These are phyloP conservation scores for Sebastes dallii DNA, from an alignment of 2,797 vertebrate species.

Conservation along the genomic window DNA sequence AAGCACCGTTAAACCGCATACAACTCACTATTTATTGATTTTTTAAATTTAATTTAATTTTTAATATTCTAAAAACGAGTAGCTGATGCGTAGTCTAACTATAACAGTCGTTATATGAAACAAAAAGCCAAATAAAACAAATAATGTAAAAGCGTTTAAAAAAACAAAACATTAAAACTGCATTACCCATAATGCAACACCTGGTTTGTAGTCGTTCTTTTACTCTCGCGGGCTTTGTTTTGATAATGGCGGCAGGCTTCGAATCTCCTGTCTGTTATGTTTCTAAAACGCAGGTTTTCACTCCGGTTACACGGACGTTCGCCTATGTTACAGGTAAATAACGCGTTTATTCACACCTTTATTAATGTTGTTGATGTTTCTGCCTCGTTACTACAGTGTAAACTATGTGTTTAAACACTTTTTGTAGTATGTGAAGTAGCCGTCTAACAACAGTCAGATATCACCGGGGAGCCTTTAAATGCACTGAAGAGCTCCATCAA, in stretches of 20 bases:
- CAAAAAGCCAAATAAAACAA: neutral
- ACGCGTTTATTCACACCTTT: neutral
- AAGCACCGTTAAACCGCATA: no score
- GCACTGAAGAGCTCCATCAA: neutral
- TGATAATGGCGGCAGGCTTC: slow-evolving; percentile 82
- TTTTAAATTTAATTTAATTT: neutral
- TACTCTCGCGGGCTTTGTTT: slow-evolving; percentile 83
- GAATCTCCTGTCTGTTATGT: slow-evolving; percentile 50
- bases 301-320: neutral
- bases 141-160: neutral
- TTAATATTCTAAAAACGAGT: neutral
- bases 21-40: no score
- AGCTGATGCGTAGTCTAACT: fast-evolving
- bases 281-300: neutral
- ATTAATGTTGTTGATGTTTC: neutral
- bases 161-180: slow-evolving; percentile 10
- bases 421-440: neutral
- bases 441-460: neutral
- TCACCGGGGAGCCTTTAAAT: slow-evolving; percentile 22
- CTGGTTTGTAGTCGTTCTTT: fast-evolving
- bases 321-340: slow-evolving; percentile 46
- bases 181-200: slow-evolving; percentile 63
- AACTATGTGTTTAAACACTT: neutral
- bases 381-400: neutral
- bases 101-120: fast-evolving